Percentiles rank a stretch among this genome's conserved stretches.
phyloP scores from a whole-genome alignment of 2,888 invertebrate species.

The Aproaerema taeniolella region DNA sequence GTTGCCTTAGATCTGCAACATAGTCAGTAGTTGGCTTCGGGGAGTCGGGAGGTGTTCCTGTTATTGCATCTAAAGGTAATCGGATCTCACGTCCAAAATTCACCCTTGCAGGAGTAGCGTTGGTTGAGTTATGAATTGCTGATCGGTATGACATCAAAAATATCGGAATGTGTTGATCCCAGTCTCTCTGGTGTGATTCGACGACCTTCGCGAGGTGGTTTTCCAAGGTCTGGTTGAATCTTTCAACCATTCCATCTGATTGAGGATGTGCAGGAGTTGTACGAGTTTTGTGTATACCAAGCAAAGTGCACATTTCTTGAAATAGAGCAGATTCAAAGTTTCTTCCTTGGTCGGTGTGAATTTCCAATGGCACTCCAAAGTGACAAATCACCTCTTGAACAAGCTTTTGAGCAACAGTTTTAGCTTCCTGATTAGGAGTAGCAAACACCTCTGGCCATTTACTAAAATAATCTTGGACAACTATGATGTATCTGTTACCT shows the following conservation, averaged over 20 bases:
- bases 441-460: constrained; percentile 1
- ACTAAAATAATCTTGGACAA: background rate
- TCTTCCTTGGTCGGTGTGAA: constrained; percentile 5
- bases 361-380: background rate
- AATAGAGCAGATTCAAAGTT: constrained; percentile 13
- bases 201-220: constrained; percentile 3
- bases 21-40: background rate
- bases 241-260: constrained; percentile 12
- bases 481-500: background rate
- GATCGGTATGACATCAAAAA: background rate
- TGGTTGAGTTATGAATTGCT: background rate
- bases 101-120: background rate
- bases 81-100: constrained; percentile 2
- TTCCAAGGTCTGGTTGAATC: constrained; percentile 5
- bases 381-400: background rate
- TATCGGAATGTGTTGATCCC: constrained; percentile 1
- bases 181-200: constrained; percentile 2
- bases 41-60: background rate
- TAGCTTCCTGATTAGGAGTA: background rate
- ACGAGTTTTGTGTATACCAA: constrained; percentile 11
- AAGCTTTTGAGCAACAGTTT: background rate
- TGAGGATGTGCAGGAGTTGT: constrained; percentile 11
- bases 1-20: background rate
- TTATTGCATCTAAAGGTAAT: background rate
- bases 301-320: constrained; percentile 6